Evolutionary conservation across 2,113 vertebrate genomes (phyloP).

Genomic region (human): GRCh38 chr5:96059001-96059500

Average conservation of each 20-base stretch:
- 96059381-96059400: not conserved
- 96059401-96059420: not conserved
- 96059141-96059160: not conserved
- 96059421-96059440: not conserved
- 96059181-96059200: not conserved
- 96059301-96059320: not conserved
- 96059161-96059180: not conserved
- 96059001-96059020: not conserved
- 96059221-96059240: not conserved
- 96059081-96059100: not conserved
- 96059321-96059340: not conserved
- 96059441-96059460: not conserved
- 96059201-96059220: not conserved
- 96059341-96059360: not conserved
- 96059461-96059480: not conserved
- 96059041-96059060: not conserved
- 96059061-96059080: not conserved
- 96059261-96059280: not conserved
- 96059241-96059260: not conserved
- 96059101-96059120: not conserved
- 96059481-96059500: not conserved
- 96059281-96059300: not conserved
- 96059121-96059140: slow-evolving; percentile 9
- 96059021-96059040: not conserved
- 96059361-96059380: not conserved